phyloP scores from a whole-genome alignment of 2,113 vertebrate species.

The Crotalus tigris region DNA sequence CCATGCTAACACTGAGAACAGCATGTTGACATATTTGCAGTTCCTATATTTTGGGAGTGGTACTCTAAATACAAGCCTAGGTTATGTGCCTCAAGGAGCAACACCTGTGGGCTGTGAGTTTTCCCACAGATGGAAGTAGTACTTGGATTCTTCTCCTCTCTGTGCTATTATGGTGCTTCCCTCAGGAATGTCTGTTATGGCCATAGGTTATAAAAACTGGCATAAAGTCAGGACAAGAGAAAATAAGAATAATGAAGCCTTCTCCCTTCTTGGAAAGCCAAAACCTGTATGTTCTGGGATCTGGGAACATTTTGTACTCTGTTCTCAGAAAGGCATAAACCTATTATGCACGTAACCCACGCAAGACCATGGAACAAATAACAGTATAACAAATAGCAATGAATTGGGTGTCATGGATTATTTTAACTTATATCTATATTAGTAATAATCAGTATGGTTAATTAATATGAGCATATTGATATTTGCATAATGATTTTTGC shows the following conservation, averaged over 20 bases:
- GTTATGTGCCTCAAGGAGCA: neutral
- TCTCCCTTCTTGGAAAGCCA: neutral
- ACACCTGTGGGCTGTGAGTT: conserved; percentile 12
- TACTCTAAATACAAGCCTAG: neutral
- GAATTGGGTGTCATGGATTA: neutral
- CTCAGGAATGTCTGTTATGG: conserved; percentile 26
- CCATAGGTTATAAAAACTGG: conserved; percentile 11
- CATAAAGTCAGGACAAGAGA: neutral
- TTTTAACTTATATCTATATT: neutral
- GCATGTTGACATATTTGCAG: conserved; percentile 4
- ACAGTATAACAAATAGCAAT: neutral
- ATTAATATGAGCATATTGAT: neutral
- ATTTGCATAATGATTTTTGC: neutral
- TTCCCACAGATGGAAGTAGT: conserved; percentile 16
- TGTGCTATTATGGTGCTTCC: conserved; percentile 9
- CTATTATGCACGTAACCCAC: neutral
- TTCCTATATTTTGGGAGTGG: conserved; percentile 8
- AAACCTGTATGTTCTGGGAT: neutral
- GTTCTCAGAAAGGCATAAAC: neutral
- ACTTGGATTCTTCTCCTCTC: neutral
- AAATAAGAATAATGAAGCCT: conserved; percentile 5
- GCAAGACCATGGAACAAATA: neutral
- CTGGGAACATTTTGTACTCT: neutral
- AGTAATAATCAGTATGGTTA: neutral
- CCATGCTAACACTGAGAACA: neutral